Base-by-base conservation (phyloP, 2,888 invertebrate species). In the Eupithecia abbreviata region DNA sequence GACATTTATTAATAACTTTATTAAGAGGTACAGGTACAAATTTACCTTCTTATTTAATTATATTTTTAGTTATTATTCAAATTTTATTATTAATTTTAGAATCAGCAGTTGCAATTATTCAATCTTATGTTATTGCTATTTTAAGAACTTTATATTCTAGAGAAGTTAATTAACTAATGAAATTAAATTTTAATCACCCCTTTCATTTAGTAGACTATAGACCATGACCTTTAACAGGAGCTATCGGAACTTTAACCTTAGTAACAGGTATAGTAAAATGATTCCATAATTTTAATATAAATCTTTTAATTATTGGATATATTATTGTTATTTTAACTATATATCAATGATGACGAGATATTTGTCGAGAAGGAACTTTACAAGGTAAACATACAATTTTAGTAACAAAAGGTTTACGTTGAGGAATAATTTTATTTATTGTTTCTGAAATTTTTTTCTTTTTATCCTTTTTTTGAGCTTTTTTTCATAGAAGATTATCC, bases 271-370 rank as follows among this genome's bases (percentile, higher is more conserved):
- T 96, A 92, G 89, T 96, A 80, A 96, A 96, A 95, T 96, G 96
- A 96, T 96, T 96, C 45, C 95, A 96, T 89, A 90, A 94, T 85
- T 95, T 92, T 90, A 91, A 95, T 84, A 89, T 89, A 82, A 92
- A 92, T 82, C 85, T 96, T 90, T 87, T 96, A 85, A 85, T 95
- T 76, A 83, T 96, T 88, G 95, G 96, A 15, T 90, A 93, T 82
- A 76, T 92, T 72, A 91, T 93, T 88, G 85, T 92, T 81, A 82
- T 93, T 79, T 81, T 96, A 93, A 93, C 96, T 67, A 94, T 96
- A 91, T 95, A 90, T 85, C 96, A 96, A 96, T 97, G 96, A 96
- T 97, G 96, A 96, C 96, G 96, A 88, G 96, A 97, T 93, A 89
- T 97, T 67, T 93, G 94, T 41, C 96, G 97, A 82, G 97, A 97